These are phyloP conservation scores for Ctena decussata DNA, from an alignment of 2,888 invertebrate species.

Conservation along the genomic window DNA sequence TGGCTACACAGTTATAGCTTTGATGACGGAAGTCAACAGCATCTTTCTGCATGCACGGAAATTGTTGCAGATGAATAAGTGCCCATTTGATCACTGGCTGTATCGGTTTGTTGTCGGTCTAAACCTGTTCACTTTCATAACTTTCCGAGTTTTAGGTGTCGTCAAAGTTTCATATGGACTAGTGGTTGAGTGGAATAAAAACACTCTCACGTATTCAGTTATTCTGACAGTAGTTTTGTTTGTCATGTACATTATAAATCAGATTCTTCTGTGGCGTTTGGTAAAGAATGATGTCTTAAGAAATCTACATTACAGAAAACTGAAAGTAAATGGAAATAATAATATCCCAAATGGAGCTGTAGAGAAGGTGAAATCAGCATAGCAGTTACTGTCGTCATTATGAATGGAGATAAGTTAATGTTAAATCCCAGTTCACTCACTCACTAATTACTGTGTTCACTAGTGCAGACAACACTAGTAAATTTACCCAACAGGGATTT, in stretches of 20 bases:
- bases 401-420: too few species aligned
- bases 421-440: too few species aligned
- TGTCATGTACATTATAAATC: conserved; percentile 75
- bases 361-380: too few species aligned
- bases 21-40: conserved; percentile 80
- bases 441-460: too few species aligned
- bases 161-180: conserved; percentile 59
- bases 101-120: conserved; percentile 69
- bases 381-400: too few species aligned
- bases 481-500: too few species aligned
- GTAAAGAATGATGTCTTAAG: conserved; percentile 77
- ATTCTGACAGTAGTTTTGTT: conserved; percentile 64
- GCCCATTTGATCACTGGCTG: conserved; percentile 67
- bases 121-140: conserved; percentile 78
- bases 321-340: not conserved
- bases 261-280: conserved; percentile 77
- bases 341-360: not conserved
- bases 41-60: conserved; percentile 82
- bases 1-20: conserved; percentile 75
- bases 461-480: too few species aligned
- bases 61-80: conserved; percentile 74
- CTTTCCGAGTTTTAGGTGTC: conserved; percentile 71
- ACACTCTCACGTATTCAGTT: conserved; percentile 59
- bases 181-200: conserved; percentile 53
- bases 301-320: not conserved